Evolutionary conservation across 2,797 vertebrate genomes (phyloP).

Genomic region (Ctenopoma kingsleyae): DNA sequence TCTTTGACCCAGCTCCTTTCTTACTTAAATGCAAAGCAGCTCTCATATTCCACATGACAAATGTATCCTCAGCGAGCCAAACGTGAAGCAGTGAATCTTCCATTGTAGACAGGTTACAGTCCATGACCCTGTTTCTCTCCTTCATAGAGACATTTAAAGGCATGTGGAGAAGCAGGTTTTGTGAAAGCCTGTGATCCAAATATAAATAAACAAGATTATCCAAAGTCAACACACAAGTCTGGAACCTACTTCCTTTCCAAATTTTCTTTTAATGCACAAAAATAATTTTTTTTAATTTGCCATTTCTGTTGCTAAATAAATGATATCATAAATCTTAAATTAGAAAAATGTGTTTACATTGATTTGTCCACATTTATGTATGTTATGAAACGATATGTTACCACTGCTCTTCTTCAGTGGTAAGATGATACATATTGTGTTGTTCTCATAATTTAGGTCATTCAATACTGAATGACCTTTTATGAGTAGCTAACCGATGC

Average conservation of each 20-base stretch:
- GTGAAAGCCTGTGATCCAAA: not conserved
- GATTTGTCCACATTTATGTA: not conserved
- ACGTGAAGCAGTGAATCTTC: constrained; percentile 16
- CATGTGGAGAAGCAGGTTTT: constrained; percentile 26
- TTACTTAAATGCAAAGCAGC: constrained; percentile 14
- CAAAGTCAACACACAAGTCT: not conserved
- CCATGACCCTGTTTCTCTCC: not conserved
- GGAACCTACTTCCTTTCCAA: not conserved
- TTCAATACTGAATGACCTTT: constrained; percentile 38
- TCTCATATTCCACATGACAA: constrained; percentile 20
- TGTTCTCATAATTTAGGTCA: constrained; percentile 29
- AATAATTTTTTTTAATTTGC: not conserved
- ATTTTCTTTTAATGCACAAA: not conserved
- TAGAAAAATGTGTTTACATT: not conserved
- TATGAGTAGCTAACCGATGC: constrained; percentile 17
- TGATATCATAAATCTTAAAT: not conserved
- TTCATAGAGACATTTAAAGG: not conserved
- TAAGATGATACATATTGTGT: not conserved
- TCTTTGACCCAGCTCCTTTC: constrained; percentile 22
- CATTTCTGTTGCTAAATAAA: not conserved
- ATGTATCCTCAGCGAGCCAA: constrained; percentile 22
- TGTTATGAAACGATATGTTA: not conserved
- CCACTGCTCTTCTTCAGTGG: not conserved
- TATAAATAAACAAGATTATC: not conserved
- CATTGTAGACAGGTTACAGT: not conserved